These are phyloP conservation scores for Myotis myotis DNA, from an alignment of 2,797 vertebrate species.

Conservation along the genomic window DNA sequence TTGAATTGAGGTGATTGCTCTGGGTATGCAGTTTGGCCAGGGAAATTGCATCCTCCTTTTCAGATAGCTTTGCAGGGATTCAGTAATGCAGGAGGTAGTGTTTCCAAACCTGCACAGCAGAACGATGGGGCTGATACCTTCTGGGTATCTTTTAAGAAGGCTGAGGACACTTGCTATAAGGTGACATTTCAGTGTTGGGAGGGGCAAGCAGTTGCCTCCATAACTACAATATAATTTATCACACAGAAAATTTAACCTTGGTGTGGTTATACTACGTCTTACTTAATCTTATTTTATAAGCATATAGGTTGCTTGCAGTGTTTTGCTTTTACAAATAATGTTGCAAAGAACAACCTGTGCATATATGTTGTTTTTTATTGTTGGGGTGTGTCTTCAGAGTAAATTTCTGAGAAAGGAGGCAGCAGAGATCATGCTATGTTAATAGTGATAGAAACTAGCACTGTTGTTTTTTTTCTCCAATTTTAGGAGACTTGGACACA, in stretches of 20 bases:
- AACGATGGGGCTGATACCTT: neutral
- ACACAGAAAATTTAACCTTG: neutral
- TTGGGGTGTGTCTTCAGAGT: neutral
- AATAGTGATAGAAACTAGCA: neutral
- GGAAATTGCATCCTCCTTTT: neutral
- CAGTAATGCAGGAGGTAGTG: neutral
- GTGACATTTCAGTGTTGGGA: neutral
- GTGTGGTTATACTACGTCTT: neutral
- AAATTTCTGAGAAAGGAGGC: conserved; percentile 1
- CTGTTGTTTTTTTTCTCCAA: conserved; percentile 56
- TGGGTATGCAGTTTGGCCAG: neutral
- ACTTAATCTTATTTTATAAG: neutral
- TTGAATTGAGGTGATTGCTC: neutral
- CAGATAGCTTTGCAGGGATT: neutral
- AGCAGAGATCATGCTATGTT: neutral
- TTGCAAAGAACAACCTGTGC: neutral
- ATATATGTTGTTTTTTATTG: neutral
- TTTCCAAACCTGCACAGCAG: neutral
- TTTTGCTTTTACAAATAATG: conserved; percentile 9
- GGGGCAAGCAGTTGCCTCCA: neutral
- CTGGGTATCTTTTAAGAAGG: neutral
- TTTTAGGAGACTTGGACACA: conserved; percentile 75
- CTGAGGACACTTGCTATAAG: neutral
- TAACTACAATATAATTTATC: neutral
- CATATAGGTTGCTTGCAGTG: neutral